Conservation (phyloP, 2,797 vertebrate species). For the Danio tinwini region DNA sequence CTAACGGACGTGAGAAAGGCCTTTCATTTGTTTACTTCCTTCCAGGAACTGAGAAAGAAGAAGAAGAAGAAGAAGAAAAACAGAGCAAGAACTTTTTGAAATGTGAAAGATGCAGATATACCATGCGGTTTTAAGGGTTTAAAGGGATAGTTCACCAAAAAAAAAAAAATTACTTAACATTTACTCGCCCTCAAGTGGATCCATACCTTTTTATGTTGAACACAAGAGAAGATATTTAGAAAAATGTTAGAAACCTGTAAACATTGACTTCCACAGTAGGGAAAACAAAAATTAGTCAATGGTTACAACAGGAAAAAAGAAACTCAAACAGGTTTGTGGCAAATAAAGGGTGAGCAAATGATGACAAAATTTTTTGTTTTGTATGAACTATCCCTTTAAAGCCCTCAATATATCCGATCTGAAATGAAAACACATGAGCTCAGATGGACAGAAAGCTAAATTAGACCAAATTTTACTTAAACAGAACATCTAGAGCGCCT, state of each 20-base stretch:
- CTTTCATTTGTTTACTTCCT: slow-evolving; percentile 48
- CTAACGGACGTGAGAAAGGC: slow-evolving; percentile 39
- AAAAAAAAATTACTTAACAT: no score
- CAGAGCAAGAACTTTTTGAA: slow-evolving; percentile 26
- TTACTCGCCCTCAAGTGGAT: no score
- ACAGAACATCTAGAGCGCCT: neutral
- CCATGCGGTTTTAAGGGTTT: slow-evolving; percentile 3
- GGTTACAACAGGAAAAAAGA: no score
- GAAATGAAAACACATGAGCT: neutral
- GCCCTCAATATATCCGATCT: neutral
- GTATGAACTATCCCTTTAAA: no score
- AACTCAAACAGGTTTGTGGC: no score
- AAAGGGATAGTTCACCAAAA: neutral
- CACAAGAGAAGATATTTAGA: no score
- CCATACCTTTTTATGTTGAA: no score
- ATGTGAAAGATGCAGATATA: slow-evolving; percentile 14
- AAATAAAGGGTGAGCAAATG: no score
- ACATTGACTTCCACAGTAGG: no score
- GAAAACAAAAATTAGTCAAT: no score
- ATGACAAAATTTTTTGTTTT: no score
- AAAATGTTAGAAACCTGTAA: no score
- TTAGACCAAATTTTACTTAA: neutral
- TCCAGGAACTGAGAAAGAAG: slow-evolving; percentile 29
- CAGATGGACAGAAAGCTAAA: neutral
- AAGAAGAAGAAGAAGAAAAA: slow-evolving; percentile 19